A percentile compares a stretch with the other conserved stretches of the same genome.
Evolutionary conservation across 30 jellyfish, hydroid and myxozoan genomes (phyloP).

Genomic region (Chironex yamaguchii): DNA sequence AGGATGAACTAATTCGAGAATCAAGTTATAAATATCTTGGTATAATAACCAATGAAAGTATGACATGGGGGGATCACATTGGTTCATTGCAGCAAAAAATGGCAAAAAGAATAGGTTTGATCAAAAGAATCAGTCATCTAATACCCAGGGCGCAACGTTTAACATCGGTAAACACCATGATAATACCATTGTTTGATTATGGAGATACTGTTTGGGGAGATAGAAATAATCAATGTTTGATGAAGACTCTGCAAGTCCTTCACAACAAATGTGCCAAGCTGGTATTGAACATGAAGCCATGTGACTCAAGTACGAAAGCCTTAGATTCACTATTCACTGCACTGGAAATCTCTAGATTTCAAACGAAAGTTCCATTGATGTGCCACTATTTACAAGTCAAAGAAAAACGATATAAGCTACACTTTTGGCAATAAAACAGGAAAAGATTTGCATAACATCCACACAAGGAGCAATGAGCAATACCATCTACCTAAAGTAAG

Average conservation of each 20-base stretch:
- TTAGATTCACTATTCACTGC: slow-evolving; percentile 53
- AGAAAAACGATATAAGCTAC: slow-evolving; percentile 57
- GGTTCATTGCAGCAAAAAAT: slow-evolving; percentile 76
- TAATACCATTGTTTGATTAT: slow-evolving; percentile 36
- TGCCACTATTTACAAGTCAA: neutral
- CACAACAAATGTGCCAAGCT: slow-evolving; percentile 70
- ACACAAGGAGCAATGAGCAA: slow-evolving; percentile 38
- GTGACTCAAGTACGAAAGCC: slow-evolving; percentile 60
- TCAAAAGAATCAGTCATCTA: slow-evolving; percentile 40
- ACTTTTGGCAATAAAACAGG: slow-evolving; percentile 44
- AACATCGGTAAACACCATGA: slow-evolving; percentile 45
- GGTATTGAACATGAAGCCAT: slow-evolving; percentile 68
- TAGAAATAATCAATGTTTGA: slow-evolving; percentile 31
- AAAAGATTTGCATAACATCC: slow-evolving; percentile 37
- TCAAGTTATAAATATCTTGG: slow-evolving; percentile 46
- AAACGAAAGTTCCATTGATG: slow-evolving; percentile 26
- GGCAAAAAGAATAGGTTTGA: slow-evolving; percentile 60
- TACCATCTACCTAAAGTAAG: slow-evolving; percentile 48
- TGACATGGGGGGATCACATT: slow-evolving; percentile 73
- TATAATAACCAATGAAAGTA: slow-evolving; percentile 59
- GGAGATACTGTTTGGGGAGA: slow-evolving; percentile 47
- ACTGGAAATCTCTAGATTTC: slow-evolving; percentile 59
- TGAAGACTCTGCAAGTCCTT: slow-evolving; percentile 50
- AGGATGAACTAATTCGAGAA: slow-evolving; percentile 40
- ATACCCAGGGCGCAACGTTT: slow-evolving; percentile 61